Base-by-base conservation (phyloP, 1,140 invertebrate genomes). In the Tribolium madens region DNA sequence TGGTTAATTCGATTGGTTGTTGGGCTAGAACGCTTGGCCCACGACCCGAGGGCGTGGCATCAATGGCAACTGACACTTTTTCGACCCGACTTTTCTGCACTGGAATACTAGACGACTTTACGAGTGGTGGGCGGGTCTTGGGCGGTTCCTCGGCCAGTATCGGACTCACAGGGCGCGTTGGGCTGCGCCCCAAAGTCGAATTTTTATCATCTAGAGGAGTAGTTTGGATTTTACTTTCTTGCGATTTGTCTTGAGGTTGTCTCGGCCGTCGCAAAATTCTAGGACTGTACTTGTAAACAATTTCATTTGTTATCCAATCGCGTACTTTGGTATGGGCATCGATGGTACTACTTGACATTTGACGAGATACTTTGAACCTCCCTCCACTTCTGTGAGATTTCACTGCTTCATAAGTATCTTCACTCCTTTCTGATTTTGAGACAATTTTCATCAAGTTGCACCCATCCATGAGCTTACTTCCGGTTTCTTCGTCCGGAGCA, bases 311-410 rank as follows among this genome's bases (percentile, higher is more conserved):
- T 78, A 96, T 96, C 94, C 94, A 96, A 73, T 95, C 93, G 72
- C 91, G 89, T 1, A 96, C 94, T 88, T 95, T 95, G 7, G 93
- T 92, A 81, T 95, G 92, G 0, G 94, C 92, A 83, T 95, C 94
- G 76, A 96, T 91, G 0, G 94, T 95, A 53, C 93, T 95, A 7
- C 89, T 91, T 0, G 93, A 94, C 79, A 93, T 89, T 81, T 93
- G 91, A 36, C 93, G 85, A 10, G 91, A 90, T 6, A 93, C 85
- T 84, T 92, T 91, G 46, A 90, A 90, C 84, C 91, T 92, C 0
- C 91, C 89, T 31, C 89, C 90, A 82, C 90, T 91, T 74, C 89
- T 89, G n/a, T 87, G 87, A 33, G 86, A 84, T 74, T 87, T 88
- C 2, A 89, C 87, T 15, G 87, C 86, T 80, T 92, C 90, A 80